Conservation (phyloP, 2,888 invertebrate genomes). For the Cordilura impudica region DNA sequence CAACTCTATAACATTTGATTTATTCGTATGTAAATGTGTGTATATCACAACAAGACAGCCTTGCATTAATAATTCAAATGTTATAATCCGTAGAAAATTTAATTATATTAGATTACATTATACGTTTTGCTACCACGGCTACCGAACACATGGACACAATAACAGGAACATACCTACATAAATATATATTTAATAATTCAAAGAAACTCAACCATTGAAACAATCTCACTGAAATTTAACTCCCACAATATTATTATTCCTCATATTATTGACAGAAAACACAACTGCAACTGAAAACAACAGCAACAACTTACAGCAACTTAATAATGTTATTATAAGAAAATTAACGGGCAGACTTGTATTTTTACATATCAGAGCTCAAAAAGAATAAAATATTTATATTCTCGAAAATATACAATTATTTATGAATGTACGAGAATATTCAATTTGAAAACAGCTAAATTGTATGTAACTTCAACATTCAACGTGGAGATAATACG, state of each 20-base stretch:
- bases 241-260: not conserved
- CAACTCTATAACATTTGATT: conserved; percentile 62
- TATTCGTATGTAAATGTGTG: conserved; percentile 38
- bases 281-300: not conserved
- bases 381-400: too few species aligned
- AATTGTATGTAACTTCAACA: too few species aligned
- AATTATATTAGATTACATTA: conserved; percentile 55
- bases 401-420: too few species aligned
- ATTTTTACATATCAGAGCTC: not conserved
- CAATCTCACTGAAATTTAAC: not conserved
- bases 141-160: not conserved
- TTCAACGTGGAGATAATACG: too few species aligned
- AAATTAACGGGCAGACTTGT: not conserved
- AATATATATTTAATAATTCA: not conserved
- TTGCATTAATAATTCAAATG: conserved; percentile 61
- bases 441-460: too few species aligned
- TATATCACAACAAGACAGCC: conserved; percentile 59
- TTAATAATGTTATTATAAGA: not conserved
- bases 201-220: not conserved
- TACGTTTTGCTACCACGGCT: conserved; percentile 23
- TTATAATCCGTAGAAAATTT: conserved; percentile 62
- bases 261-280: conserved; percentile 1
- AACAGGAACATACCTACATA: not conserved
- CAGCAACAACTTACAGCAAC: not conserved
- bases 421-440: too few species aligned